Evolutionary conservation across 2,113 vertebrate genomes (phyloP).

Genomic region (Madoqua kirkii): DNA sequence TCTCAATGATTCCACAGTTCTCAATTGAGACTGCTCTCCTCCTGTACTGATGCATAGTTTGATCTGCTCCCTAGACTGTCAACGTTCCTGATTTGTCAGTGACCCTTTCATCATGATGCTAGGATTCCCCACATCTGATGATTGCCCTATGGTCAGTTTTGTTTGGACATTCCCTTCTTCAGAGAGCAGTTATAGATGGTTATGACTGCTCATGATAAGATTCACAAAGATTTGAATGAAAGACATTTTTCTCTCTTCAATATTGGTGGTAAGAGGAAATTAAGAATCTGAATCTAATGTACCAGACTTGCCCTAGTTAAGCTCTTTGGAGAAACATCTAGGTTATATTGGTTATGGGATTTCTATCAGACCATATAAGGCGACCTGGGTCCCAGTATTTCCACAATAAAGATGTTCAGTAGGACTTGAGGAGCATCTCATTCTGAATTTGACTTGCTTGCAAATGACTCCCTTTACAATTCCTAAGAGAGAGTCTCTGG

Average conservation of each 20-base stretch:
- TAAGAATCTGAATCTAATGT: not conserved
- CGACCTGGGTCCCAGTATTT: not conserved
- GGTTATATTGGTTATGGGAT: not conserved
- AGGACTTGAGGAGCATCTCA: not conserved
- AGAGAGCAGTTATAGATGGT: not conserved
- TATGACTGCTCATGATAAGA: not conserved
- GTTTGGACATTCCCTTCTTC: not conserved
- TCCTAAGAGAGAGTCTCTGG: not conserved
- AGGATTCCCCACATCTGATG: not conserved
- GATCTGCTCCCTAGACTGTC: slow-evolving; percentile 6
- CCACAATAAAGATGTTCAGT: not conserved
- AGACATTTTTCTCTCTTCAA: not conserved
- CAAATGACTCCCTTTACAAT: not conserved
- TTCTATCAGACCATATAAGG: not conserved
- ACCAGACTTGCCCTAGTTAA: not conserved
- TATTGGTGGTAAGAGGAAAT: not conserved
- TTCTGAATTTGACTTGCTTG: slow-evolving; percentile 16
- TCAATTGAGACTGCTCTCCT: not conserved
- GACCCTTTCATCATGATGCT: not conserved
- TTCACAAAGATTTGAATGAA: slow-evolving; percentile 29
- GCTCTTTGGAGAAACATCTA: not conserved
- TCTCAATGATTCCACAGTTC: not conserved
- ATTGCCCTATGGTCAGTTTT: not conserved
- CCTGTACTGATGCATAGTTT: not conserved
- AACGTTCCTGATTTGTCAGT: not conserved